A percentile compares a stretch with the other conserved stretches of the same genome.
These are phyloP conservation scores for Netelia fuscicornis DNA, from an alignment of 2,888 invertebrate genomes.

Conservation along the genomic window DNA sequence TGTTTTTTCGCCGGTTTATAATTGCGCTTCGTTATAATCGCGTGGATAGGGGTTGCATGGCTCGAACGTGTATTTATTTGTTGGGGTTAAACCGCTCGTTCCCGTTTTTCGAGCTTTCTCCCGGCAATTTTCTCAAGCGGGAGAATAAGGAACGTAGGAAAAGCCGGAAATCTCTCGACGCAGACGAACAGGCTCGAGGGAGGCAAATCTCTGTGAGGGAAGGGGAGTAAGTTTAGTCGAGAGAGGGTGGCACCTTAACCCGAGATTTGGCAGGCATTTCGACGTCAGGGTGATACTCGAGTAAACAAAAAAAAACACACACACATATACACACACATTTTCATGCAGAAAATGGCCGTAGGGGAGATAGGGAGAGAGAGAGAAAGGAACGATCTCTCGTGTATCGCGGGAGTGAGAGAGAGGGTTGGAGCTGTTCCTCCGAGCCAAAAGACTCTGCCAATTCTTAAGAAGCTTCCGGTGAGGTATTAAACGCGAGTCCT, in stretches of 20 bases:
- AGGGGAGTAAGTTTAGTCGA: not conserved
- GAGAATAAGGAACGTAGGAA: not conserved
- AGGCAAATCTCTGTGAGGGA: not conserved
- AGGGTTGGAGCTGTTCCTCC: not conserved
- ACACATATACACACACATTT: conserved; percentile 25
- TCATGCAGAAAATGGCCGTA: conserved; percentile 31
- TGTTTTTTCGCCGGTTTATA: not conserved
- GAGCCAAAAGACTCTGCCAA: conserved; percentile 76
- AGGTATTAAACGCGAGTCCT: conserved; percentile 77
- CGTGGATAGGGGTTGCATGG: too few species aligned
- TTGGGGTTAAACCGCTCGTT: not conserved
- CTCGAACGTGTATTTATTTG: not conserved
- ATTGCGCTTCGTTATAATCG: not conserved
- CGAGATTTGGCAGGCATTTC: conserved; percentile 75
- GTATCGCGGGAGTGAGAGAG: not conserved
- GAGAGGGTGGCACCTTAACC: conserved; percentile 58
- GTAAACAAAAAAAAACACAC: conserved; percentile 16
- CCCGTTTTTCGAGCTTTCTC: not conserved
- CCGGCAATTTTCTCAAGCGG: not conserved
- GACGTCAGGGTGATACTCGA: not conserved
- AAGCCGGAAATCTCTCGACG: not conserved
- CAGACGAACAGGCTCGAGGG: not conserved
- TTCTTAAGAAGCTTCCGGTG: conserved; percentile 78
- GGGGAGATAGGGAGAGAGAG: conserved; percentile 17
- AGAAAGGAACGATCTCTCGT: conserved; percentile 3